phyloP scores from a whole-genome alignment of 2,888 invertebrate species.

The Phanerotoma sp. region DNA sequence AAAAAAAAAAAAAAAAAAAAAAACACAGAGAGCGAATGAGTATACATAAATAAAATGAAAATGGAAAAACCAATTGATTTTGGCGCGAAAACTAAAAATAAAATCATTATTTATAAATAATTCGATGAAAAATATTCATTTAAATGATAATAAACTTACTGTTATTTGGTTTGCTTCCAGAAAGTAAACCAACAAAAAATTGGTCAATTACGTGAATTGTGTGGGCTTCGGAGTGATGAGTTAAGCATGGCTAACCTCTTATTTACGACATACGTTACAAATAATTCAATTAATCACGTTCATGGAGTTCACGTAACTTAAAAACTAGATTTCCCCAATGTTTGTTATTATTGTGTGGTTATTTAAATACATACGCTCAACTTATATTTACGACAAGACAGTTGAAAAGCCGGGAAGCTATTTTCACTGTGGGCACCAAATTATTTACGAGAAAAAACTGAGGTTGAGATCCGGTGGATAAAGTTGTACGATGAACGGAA shows the following conservation, averaged over 20 bases:
- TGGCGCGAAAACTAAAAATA: no score
- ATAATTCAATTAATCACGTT: neutral
- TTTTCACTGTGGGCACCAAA: constrained; percentile 17
- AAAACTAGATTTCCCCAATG: neutral
- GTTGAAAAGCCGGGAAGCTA: constrained; percentile 9
- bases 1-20: no score
- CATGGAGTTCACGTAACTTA: neutral
- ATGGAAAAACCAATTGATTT: no score
- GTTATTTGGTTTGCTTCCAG: no score
- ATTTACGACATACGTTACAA: constrained; percentile 19
- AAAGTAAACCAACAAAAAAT: no score
- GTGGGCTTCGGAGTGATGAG: constrained; percentile 19
- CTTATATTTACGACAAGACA: neutral
- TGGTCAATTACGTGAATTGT: no score
- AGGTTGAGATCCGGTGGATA: constrained; percentile 24
- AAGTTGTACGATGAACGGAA: constrained; percentile 12
- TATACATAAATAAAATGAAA: no score
- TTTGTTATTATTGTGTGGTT: neutral
- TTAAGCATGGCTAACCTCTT: constrained; percentile 33
- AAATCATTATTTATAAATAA: no score
- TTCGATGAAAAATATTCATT: no score
- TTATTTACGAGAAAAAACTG: constrained; percentile 28
- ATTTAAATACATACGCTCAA: neutral
- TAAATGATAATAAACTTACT: no score
- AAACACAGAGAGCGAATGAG: no score